These are phyloP conservation scores for Ammodramus savannarum DNA, from an alignment of 2,113 vertebrate species.

Conservation along the genomic window DNA sequence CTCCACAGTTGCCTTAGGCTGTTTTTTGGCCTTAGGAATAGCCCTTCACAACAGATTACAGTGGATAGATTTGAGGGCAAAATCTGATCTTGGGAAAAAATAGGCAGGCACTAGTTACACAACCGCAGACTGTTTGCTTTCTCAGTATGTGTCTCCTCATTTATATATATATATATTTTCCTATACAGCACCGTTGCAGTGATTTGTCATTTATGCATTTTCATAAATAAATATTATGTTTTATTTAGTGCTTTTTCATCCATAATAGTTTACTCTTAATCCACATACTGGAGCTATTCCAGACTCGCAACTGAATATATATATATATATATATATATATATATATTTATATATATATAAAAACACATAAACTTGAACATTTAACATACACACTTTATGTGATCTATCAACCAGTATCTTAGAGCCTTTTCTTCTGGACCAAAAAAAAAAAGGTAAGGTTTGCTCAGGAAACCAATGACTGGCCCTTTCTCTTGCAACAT, in stretches of 20 bases:
- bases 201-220: constrained; percentile 53
- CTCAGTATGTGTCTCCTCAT: neutral
- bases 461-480: neutral
- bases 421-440: neutral
- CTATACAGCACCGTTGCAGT: neutral
- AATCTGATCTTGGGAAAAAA: neutral
- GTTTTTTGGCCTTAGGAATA: neutral
- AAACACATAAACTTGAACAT: constrained; percentile 58
- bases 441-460: neutral
- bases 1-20: neutral
- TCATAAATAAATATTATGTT: constrained; percentile 76
- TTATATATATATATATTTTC: neutral
- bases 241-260: constrained; percentile 67
- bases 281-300: constrained; percentile 65
- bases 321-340: constrained; percentile 58
- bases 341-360: neutral
- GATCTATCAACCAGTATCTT: constrained; percentile 44
- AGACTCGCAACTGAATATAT: constrained; percentile 64
- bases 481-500: neutral
- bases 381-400: constrained; percentile 48
- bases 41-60: neutral
- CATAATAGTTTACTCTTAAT: constrained; percentile 71
- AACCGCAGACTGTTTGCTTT: neutral
- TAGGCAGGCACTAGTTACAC: neutral
- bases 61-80: neutral